phyloP scores from a whole-genome alignment of 2,888 invertebrate genomes.

The Tholera decimalis region DNA sequence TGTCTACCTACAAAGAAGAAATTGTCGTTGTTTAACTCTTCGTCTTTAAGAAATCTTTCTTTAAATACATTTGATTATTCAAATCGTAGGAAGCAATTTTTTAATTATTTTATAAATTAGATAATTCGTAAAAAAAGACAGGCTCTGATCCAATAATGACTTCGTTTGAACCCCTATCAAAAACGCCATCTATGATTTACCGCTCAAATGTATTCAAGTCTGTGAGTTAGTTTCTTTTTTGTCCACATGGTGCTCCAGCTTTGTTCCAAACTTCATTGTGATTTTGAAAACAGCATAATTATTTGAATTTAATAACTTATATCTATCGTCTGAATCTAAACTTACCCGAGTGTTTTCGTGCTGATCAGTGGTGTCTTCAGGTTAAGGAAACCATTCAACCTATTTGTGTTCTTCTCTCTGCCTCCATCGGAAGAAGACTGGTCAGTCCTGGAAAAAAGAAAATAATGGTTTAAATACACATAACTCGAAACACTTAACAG shows the following conservation, averaged over 20 bases:
- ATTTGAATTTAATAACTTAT: too few species aligned
- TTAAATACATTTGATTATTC: too few species aligned
- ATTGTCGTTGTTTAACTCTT: too few species aligned
- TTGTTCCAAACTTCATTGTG: too few species aligned
- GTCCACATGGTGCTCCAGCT: conserved; percentile 42
- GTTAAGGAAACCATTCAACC: conserved; percentile 93
- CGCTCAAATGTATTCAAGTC: neutral
- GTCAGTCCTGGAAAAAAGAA: conserved; percentile 78
- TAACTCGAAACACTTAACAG: neutral
- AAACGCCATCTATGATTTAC: conserved; percentile 41
- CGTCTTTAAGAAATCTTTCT: too few species aligned
- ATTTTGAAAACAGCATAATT: too few species aligned
- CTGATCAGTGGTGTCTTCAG: conserved; percentile 94
- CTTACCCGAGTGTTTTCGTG: conserved; percentile 95
- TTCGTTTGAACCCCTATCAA: neutral
- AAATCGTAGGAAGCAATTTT: too few species aligned
- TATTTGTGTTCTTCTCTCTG: conserved; percentile 90
- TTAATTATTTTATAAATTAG: too few species aligned
- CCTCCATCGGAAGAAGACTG: conserved; percentile 80
- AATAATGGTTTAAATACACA: neutral
- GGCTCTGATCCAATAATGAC: too few species aligned
- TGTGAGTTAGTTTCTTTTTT: neutral
- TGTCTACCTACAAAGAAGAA: too few species aligned
- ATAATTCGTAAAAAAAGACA: too few species aligned
- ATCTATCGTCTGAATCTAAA: too few species aligned